Percentiles rank a stretch among this genome's conserved stretches.
Conservation (phyloP, 1,140 invertebrate genomes). For the Drosophila pandora region DNA sequence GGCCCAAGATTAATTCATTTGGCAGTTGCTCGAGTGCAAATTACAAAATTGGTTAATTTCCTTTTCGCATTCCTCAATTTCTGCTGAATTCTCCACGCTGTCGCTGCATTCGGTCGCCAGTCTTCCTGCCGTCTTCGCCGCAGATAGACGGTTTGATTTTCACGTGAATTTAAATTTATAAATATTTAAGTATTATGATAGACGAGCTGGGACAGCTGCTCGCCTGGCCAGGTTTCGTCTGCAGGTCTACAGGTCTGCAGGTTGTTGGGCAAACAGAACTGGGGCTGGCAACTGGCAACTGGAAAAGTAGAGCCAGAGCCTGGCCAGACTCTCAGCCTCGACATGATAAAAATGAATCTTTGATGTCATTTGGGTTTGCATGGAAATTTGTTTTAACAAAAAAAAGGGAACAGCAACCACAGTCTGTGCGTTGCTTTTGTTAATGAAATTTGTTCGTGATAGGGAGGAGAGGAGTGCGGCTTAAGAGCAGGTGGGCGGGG, state of each 20-base stretch:
- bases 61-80: slow-evolving; percentile 77
- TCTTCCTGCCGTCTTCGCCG: background rate
- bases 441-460: slow-evolving; percentile 68
- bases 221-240: slow-evolving; percentile 14
- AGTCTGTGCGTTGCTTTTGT: slow-evolving; percentile 54
- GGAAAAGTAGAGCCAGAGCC: slow-evolving; percentile 1
- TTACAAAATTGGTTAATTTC: slow-evolving; percentile 80
- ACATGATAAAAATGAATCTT: slow-evolving; percentile 79
- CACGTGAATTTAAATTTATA: slow-evolving; percentile 80
- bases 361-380: slow-evolving; percentile 78
- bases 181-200: slow-evolving; percentile 79
- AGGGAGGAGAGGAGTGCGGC: background rate
- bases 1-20: slow-evolving; percentile 73
- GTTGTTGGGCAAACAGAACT: slow-evolving; percentile 56
- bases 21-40: slow-evolving; percentile 78
- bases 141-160: slow-evolving; percentile 71
- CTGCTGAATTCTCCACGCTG: slow-evolving; percentile 59
- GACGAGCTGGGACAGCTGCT: slow-evolving; percentile 56
- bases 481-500: background rate
- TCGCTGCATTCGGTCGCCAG: slow-evolving; percentile 46
- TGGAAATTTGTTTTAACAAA: slow-evolving; percentile 75
- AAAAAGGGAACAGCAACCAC: slow-evolving; percentile 58
- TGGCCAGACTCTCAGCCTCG: slow-evolving; percentile 39
- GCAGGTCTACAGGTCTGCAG: slow-evolving; percentile 20
- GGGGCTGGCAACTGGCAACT: slow-evolving; percentile 1